phyloP scores from a whole-genome alignment of 2,888 invertebrate genomes.

The Cheilosia variabilis region DNA sequence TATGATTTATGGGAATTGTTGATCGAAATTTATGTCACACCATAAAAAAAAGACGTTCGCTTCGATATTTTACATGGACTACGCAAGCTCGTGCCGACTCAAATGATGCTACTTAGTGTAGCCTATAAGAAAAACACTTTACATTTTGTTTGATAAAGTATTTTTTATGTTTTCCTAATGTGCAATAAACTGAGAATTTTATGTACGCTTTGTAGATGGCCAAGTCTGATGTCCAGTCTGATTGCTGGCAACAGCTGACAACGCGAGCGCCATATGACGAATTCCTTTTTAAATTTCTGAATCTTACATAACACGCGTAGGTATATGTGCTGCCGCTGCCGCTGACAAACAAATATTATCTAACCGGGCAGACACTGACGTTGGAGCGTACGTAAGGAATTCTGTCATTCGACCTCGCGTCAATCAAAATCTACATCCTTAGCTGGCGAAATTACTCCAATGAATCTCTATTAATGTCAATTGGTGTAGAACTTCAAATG shows the following conservation, averaged over 20 bases:
- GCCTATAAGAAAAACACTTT: slow-evolving; percentile 1
- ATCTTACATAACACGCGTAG: slow-evolving; percentile 17
- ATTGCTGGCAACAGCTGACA: slow-evolving; percentile 47
- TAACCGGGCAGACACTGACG: slow-evolving; percentile 14
- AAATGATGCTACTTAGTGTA: slow-evolving; percentile 10
- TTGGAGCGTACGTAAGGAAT: neutral
- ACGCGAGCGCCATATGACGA: slow-evolving; percentile 31
- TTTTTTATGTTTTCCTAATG: slow-evolving; percentile 45
- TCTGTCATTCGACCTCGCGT: slow-evolving; percentile 14
- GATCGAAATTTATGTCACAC: slow-evolving; percentile 68
- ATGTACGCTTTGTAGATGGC: slow-evolving; percentile 35
- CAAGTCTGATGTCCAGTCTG: slow-evolving; percentile 27
- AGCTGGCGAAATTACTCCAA: slow-evolving; percentile 5
- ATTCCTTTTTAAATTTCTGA: slow-evolving; percentile 14
- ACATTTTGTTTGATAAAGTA: slow-evolving; percentile 39
- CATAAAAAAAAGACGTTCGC: slow-evolving; percentile 51
- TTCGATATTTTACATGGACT: slow-evolving; percentile 18
- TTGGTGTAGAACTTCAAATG: slow-evolving; percentile 9
- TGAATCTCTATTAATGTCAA: slow-evolving; percentile 34
- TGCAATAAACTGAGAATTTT: slow-evolving; percentile 49
- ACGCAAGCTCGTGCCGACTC: slow-evolving; percentile 1
- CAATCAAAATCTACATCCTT: slow-evolving; percentile 35
- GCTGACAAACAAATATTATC: neutral
- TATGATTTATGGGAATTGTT: slow-evolving; percentile 60
- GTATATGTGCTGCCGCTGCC: neutral